A percentile compares a stretch with the other conserved stretches of the same genome.
phyloP scores from a whole-genome alignment of 2,797 vertebrate genomes.

The Ceryle rudis region DNA sequence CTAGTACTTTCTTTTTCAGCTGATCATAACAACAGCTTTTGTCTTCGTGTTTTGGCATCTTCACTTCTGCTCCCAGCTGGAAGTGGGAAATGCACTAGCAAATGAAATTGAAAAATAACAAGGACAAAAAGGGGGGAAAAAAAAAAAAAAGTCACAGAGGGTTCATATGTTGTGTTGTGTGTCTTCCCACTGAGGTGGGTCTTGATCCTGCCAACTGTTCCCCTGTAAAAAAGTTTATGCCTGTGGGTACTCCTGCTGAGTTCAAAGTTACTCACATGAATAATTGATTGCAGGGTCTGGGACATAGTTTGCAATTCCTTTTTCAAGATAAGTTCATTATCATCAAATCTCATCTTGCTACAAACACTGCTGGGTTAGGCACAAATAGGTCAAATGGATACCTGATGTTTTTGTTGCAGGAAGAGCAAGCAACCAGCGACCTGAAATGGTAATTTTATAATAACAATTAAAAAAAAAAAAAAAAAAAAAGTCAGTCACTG shows the following conservation, averaged over 20 bases:
- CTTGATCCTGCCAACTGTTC: conserved; percentile 58
- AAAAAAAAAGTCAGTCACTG: neutral
- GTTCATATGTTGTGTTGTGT: conserved; percentile 24
- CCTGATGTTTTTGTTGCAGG: neutral
- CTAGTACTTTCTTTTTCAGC: conserved; percentile 28
- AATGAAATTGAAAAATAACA: conserved; percentile 42
- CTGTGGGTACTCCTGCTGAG: conserved; percentile 65
- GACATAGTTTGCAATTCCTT: conserved; percentile 47
- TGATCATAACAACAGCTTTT: conserved; percentile 9
- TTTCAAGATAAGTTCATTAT: conserved; percentile 64
- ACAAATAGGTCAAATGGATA: conserved; percentile 51
- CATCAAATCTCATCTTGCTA: conserved; percentile 38
- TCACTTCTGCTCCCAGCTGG: conserved; percentile 36
- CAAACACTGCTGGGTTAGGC: neutral
- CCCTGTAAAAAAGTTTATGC: conserved; percentile 64
- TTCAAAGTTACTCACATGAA: conserved; percentile 71
- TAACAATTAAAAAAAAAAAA: neutral
- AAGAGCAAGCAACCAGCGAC: neutral
- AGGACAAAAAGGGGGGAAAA: conserved; percentile 29
- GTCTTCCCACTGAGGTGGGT: conserved; percentile 42
- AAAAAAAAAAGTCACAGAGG: neutral
- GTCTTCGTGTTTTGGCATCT: conserved; percentile 38
- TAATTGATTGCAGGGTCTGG: conserved; percentile 67
- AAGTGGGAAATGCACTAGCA: conserved; percentile 29
- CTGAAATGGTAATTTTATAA: neutral